Evolutionary conservation across 1,140 invertebrate genomes (phyloP).

Genomic region (Stegodyphus dumicola): DNA sequence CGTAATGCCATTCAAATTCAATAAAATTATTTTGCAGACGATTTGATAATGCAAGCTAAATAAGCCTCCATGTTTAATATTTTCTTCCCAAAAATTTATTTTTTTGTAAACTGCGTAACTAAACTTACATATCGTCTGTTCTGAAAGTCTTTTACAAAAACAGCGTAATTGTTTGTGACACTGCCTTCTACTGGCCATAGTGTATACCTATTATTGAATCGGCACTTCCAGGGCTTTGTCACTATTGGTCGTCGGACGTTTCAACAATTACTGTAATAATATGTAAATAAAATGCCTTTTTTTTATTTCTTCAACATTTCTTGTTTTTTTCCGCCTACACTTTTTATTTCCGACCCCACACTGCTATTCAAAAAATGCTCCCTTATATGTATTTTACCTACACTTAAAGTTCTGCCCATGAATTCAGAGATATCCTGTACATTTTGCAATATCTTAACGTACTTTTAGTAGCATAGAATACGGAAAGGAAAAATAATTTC

Average conservation of each 20-base stretch:
- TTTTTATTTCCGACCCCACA: not conserved
- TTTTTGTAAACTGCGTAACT: no score
- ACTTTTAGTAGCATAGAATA: no score
- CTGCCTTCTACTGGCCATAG: not conserved
- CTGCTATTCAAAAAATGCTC: not conserved
- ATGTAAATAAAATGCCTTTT: not conserved
- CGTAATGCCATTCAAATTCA: no score
- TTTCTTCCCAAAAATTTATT: no score
- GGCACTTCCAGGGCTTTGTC: not conserved
- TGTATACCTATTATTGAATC: not conserved
- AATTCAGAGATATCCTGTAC: not conserved
- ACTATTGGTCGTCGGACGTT: not conserved
- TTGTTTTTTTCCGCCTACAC: not conserved
- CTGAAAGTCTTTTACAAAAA: not conserved
- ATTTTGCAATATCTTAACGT: no score
- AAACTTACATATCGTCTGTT: not conserved
- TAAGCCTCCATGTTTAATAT: no score
- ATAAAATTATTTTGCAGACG: no score
- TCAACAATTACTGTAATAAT: not conserved
- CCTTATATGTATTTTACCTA: not conserved
- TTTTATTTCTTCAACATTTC: not conserved
- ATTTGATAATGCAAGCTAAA: no score
- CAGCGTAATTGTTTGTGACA: not conserved
- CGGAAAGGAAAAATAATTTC: no score
- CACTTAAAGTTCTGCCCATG: not conserved